A percentile compares a stretch with the other conserved stretches of the same genome.
Conservation (phyloP, 2,113 vertebrate genomes). For the Rutilus rutilus region DNA sequence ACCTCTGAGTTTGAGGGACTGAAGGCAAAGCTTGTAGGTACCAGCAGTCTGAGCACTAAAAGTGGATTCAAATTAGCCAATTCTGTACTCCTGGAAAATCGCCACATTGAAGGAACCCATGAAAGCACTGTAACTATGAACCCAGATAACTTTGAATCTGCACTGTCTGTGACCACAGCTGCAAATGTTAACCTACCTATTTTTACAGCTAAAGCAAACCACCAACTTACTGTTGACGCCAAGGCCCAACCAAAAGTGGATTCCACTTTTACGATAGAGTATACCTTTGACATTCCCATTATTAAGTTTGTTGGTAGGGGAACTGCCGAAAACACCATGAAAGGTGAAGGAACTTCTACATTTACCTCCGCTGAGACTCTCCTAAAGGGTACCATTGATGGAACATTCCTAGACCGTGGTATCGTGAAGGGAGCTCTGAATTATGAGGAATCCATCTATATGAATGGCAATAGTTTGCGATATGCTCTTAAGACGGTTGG, state of each 20-base stretch:
- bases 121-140: conserved; percentile 82
- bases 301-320: conserved; percentile 76
- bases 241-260: conserved; percentile 79
- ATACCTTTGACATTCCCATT: conserved; percentile 74
- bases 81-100: conserved; percentile 82
- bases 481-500: conserved; percentile 77
- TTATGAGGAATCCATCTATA: conserved; percentile 78
- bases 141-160: conserved; percentile 77
- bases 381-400: conserved; percentile 76
- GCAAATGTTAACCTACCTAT: conserved; percentile 73
- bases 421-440: conserved; percentile 78
- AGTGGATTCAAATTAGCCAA: conserved; percentile 87
- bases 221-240: conserved; percentile 82
- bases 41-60: conserved; percentile 84
- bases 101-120: conserved; percentile 81
- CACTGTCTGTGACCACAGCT: conserved; percentile 71
- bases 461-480: conserved; percentile 80
- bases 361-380: conserved; percentile 81
- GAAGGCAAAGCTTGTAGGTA: conserved; percentile 86
- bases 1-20: conserved; percentile 82
- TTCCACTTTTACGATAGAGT: conserved; percentile 77
- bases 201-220: conserved; percentile 80
- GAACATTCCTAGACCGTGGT: conserved; percentile 69
- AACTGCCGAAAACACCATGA: conserved; percentile 76
- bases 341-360: conserved; percentile 77